phyloP scores from a whole-genome alignment of 2,888 invertebrate genomes.

The Liopterus haemorrhoidalis region DNA sequence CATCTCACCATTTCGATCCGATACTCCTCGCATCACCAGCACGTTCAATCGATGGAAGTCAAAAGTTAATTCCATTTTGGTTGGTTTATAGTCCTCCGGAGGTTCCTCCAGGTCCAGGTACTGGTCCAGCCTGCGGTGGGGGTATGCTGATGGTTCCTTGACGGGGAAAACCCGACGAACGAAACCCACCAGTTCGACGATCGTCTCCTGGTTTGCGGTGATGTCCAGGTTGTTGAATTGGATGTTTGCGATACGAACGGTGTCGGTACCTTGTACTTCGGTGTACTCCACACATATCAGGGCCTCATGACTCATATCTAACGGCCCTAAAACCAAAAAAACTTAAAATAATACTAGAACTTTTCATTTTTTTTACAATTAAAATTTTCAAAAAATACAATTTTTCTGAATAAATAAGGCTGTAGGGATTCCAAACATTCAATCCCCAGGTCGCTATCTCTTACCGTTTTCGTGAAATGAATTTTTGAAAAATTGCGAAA shows the following conservation, averaged over 20 bases:
- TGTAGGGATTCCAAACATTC: no score
- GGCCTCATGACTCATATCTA: constrained; percentile 57
- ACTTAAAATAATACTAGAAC: no score
- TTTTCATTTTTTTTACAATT: no score
- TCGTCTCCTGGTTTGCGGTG: constrained; percentile 92
- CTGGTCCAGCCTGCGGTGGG: constrained; percentile 34
- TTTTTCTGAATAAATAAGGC: no score
- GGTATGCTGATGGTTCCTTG: constrained; percentile 37
- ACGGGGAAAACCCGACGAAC: constrained; percentile 64
- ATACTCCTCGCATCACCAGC: constrained; percentile 72
- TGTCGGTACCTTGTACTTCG: constrained; percentile 51
- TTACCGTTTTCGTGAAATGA: no score
- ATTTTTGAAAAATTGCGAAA: no score
- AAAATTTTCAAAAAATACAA: no score
- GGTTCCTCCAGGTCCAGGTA: constrained; percentile 32
- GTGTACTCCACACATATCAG: constrained; percentile 76
- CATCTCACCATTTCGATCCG: constrained; percentile 61
- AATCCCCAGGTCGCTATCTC: no score
- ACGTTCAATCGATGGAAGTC: constrained; percentile 91
- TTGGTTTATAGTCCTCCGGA: constrained; percentile 26
- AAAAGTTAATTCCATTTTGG: constrained; percentile 70
- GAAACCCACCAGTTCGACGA: constrained; percentile 89
- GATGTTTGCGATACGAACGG: constrained; percentile 72
- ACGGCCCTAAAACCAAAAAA: no score
- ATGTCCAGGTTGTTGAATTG: constrained; percentile 92